Base-by-base conservation (phyloP, 2,113 vertebrate species). In the Pollachius pollachius region DNA sequence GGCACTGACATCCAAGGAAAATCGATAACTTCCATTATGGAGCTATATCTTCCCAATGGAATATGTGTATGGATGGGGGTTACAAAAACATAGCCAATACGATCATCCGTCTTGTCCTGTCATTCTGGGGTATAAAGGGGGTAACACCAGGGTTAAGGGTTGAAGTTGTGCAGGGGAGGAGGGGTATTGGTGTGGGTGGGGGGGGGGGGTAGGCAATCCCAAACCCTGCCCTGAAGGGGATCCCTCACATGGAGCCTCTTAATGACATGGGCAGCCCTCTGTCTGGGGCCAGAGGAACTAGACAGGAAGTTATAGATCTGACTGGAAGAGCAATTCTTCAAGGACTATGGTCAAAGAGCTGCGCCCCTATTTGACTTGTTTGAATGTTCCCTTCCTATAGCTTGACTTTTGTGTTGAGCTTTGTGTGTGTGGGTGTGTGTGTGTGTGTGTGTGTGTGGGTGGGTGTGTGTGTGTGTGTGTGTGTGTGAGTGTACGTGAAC, bases 321-420 rank as follows among this genome's bases (percentile, higher is more conserved):
- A 75, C 37, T 48, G 57, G 15, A 41, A 23, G 15, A 61, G 34
- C 27, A 0, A 25, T 16, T 16, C 52, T 58, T 67, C 54, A 67
- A 30, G 12, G 23, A 15, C 25, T 58, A 62, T n/a, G 57, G 52
- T 58, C 60, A 60, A 65, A 52, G 64, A 67, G 21, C 3, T 65
- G 74, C 16, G n/a, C 19, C 67, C 16, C 56, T 66, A 69, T 63
- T 64, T 70, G 56, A 69, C 54, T 63, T 70, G 62, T 74, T 77
- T 71, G 63, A 62, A 60, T 13, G 6, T 48, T 18, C 54, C 72
- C 68, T 78, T 80, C 77, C 73, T 52, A 56, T 1, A 13, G 69
- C 52, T 48, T 64, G 60, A 67, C 58, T 54, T 27, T 52, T 70
- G 68, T 58, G 27, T 16, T 67, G 52, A 59, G 57, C 6, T 59